Percentiles rank a stretch among this genome's conserved stretches.
These are phyloP conservation scores for Sceloporus tristichus DNA, from an alignment of 2,113 vertebrate species.

Conservation along the genomic window DNA sequence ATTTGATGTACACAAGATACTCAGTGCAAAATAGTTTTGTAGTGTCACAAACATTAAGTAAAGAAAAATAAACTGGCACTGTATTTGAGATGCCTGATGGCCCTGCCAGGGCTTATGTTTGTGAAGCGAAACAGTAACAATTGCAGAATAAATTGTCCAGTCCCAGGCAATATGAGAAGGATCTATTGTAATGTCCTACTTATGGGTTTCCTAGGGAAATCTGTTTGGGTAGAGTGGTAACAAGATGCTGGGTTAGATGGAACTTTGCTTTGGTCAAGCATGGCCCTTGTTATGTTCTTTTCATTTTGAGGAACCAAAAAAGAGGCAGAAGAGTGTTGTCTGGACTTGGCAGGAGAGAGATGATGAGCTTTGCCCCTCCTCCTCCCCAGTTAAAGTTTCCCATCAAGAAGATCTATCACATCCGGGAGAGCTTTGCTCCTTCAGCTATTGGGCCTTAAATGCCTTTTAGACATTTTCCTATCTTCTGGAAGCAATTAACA, in stretches of 20 bases:
- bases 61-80: no score
- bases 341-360: neutral
- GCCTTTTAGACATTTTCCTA: neutral
- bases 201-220: neutral
- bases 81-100: neutral
- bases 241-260: neutral
- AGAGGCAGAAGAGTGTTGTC: neutral
- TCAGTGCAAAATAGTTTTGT: no score
- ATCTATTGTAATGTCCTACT: neutral
- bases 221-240: neutral
- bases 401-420: neutral
- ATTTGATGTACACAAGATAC: no score
- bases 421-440: neutral
- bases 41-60: no score
- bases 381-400: neutral
- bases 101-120: neutral
- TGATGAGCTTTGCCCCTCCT: neutral
- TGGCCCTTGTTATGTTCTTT: neutral
- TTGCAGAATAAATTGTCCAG: neutral
- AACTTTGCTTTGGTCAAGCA: neutral
- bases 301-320: neutral
- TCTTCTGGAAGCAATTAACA: slow-evolving; percentile 16
- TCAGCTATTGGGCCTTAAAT: neutral
- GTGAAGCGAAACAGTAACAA: neutral
- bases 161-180: neutral